Conservation (phyloP, 1,140 invertebrate genomes). For the Drosophila kikkawai region DNA sequence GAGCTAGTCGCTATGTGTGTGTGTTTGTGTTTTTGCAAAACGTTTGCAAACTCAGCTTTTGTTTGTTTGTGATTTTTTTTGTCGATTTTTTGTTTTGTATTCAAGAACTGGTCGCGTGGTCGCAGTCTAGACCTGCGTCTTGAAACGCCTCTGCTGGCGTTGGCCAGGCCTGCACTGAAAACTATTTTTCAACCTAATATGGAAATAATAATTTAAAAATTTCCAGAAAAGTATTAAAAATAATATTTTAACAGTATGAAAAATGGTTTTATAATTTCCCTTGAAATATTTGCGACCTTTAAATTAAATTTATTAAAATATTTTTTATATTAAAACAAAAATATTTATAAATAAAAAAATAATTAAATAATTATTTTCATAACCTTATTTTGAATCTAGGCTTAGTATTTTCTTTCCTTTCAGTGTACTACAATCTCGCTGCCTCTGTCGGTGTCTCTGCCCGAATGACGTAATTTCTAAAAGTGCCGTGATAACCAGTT, state of each 20-base stretch:
- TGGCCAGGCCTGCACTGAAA: slow-evolving; percentile 9
- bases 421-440: slow-evolving; percentile 3
- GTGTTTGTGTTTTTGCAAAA: slow-evolving; percentile 18
- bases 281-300: not conserved
- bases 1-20: not conserved
- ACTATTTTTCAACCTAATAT: not conserved
- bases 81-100: slow-evolving; percentile 15
- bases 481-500: slow-evolving; percentile 77
- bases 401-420: not conserved
- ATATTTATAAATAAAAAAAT: not conserved
- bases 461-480: slow-evolving; percentile 81
- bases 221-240: not conserved
- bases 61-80: slow-evolving; percentile 25
- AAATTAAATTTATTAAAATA: not conserved
- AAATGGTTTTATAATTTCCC: not conserved
- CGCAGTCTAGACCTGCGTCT: slow-evolving; percentile 51
- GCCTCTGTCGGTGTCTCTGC: slow-evolving; percentile 27
- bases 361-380: not conserved
- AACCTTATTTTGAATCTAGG: not conserved
- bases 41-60: slow-evolving; percentile 27
- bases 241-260: not conserved
- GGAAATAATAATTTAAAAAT: not conserved
- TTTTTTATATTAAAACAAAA: not conserved
- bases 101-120: slow-evolving; percentile 64
- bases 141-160: slow-evolving; percentile 37